Percentiles rank a stretch among this genome's conserved stretches.
phyloP scores from a whole-genome alignment of 2,113 vertebrate genomes.

The Oryzias javanicus region DNA sequence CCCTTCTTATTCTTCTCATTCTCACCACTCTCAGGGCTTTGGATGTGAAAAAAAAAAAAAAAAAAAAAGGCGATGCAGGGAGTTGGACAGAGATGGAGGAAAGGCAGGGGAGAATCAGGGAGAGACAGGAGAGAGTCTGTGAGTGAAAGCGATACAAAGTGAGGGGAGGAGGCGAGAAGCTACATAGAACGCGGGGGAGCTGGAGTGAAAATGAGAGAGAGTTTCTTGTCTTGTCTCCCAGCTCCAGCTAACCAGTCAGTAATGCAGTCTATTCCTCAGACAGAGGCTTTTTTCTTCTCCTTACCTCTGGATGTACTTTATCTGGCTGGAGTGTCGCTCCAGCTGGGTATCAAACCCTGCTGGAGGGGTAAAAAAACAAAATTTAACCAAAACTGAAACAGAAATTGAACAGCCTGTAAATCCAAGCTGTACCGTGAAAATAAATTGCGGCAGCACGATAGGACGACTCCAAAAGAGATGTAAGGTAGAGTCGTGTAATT shows the following conservation, averaged over 20 bases:
- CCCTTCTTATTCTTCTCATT: conserved; percentile 53
- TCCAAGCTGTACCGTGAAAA: conserved; percentile 43
- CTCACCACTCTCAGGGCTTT: conserved; percentile 57
- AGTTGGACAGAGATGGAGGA: conserved; percentile 54
- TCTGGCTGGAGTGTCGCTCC: conserved; percentile 64
- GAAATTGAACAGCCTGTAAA: conserved; percentile 33
- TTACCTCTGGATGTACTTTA: conserved; percentile 61
- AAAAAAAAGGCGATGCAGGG: conserved; percentile 25
- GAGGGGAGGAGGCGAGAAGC: conserved; percentile 54
- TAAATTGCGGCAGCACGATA: conserved; percentile 44
- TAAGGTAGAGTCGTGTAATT: conserved; percentile 61
- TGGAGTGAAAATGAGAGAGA: conserved; percentile 71
- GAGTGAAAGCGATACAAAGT: conserved; percentile 68
- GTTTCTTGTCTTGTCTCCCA: conserved; percentile 68
- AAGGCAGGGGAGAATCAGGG: conserved; percentile 42
- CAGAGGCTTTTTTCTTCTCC: conserved; percentile 56
- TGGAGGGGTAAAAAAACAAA: conserved; percentile 56
- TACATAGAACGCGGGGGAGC: conserved; percentile 40
- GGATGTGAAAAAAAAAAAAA: conserved; percentile 16
- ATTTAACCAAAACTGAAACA: conserved; percentile 41
- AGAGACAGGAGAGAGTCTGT: conserved; percentile 58
- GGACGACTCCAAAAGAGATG: conserved; percentile 35
- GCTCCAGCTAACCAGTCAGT: conserved; percentile 62
- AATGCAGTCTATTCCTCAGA: conserved; percentile 67
- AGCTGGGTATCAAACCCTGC: conserved; percentile 57